A percentile compares a stretch with the other conserved stretches of the same genome.
Evolutionary conservation across 2,888 invertebrate species (phyloP).

Genomic region (Pyrocoelia pectoralis): DNA sequence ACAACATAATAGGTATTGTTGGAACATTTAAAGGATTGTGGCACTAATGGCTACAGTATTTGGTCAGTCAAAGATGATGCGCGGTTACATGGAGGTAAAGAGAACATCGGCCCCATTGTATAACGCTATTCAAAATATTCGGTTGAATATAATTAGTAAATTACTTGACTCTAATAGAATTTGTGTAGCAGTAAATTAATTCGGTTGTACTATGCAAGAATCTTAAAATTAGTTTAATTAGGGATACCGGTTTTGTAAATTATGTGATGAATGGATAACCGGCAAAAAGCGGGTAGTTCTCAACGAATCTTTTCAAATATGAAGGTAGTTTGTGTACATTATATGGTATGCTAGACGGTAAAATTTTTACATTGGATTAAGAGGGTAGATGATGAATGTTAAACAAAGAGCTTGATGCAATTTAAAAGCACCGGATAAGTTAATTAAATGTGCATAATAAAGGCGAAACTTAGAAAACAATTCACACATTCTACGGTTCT

Average conservation of each 20-base stretch:
- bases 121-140: slow-evolving; percentile 1
- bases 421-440: slow-evolving; percentile 33
- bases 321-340: too few species aligned
- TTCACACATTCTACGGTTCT: slow-evolving; percentile 46
- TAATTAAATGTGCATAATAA: slow-evolving; percentile 48
- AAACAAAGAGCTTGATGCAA: slow-evolving; percentile 27
- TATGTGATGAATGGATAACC: too few species aligned
- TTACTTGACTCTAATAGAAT: background rate
- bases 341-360: too few species aligned
- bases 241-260: background rate
- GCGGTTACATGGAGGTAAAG: background rate
- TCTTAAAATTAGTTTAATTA: background rate
- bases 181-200: background rate
- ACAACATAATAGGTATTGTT: slow-evolving; percentile 10
- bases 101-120: background rate
- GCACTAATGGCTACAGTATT: slow-evolving; percentile 5
- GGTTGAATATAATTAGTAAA: slow-evolving; percentile 1
- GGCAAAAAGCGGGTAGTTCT: too few species aligned
- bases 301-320: too few species aligned
- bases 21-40: slow-evolving; percentile 3
- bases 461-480: slow-evolving; percentile 46
- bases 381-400: slow-evolving; percentile 21
- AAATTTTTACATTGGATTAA: slow-evolving; percentile 11
- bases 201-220: background rate
- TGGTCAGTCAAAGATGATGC: slow-evolving; percentile 12